phyloP scores from a whole-genome alignment of 2,888 invertebrate species.

The Iselma pallidipennis region DNA sequence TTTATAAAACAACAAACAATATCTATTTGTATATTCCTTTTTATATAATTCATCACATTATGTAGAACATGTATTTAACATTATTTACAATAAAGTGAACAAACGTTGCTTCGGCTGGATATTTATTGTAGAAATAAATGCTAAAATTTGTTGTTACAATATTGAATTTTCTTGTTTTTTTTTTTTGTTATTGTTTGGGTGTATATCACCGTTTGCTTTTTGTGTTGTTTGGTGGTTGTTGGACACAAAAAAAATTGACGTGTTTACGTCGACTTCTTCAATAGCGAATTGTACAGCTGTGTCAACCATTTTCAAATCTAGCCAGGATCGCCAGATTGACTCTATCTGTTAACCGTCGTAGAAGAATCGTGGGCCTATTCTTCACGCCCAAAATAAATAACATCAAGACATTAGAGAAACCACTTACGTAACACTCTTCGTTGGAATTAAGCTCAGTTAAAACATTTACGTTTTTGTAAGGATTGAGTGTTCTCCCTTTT shows the following conservation, averaged over 20 bases:
- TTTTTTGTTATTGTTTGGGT: neutral
- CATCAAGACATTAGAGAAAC: slow-evolving; percentile 20
- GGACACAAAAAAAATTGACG: slow-evolving; percentile 3
- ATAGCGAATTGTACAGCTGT: slow-evolving; percentile 11
- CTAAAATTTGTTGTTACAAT: neutral
- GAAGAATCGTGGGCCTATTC: slow-evolving; percentile 19
- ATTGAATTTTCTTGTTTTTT: neutral
- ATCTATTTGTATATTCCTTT: slow-evolving; percentile 35
- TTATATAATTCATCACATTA: slow-evolving; percentile 37
- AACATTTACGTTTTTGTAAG: neutral
- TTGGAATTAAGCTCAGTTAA: slow-evolving; percentile 4
- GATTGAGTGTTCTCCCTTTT: neutral
- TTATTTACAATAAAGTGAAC: slow-evolving; percentile 36
- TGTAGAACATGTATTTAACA: slow-evolving; percentile 37
- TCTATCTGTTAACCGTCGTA: slow-evolving; percentile 25
- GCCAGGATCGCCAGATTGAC: slow-evolving; percentile 23
- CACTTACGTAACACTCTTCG: slow-evolving; percentile 13
- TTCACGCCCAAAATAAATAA: slow-evolving; percentile 25
- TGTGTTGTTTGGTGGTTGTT: slow-evolving; percentile 1
- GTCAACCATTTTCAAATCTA: slow-evolving; percentile 19
- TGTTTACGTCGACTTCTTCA: neutral
- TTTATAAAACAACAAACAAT: slow-evolving; percentile 46
- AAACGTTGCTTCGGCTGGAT: slow-evolving; percentile 20
- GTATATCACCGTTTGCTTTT: neutral
- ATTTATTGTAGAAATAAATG: neutral